Conservation (phyloP, 2,113 vertebrate species). For the Phrynosoma blainvillii region DNA sequence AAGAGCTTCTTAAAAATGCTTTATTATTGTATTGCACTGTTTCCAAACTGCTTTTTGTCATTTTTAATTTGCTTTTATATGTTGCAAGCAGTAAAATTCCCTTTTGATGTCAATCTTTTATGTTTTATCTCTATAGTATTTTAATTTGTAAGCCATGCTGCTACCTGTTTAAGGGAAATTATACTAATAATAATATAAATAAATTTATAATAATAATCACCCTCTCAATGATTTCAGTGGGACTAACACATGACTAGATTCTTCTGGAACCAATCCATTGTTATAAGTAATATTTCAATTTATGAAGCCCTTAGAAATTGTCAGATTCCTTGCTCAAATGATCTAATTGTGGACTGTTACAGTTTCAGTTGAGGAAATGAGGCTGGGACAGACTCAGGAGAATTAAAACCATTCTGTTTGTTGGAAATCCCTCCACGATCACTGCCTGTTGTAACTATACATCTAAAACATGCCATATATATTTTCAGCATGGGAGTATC, state of each 20-base stretch:
- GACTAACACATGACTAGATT: not conserved
- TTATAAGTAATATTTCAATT: constrained; percentile 9
- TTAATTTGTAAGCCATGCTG: too few species aligned
- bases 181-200: too few species aligned
- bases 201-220: too few species aligned
- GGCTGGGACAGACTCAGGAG: not conserved
- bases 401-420: not conserved
- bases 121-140: too few species aligned
- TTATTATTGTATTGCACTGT: too few species aligned
- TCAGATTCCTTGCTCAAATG: not conserved
- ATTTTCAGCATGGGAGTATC: not conserved
- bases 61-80: too few species aligned
- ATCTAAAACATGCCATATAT: not conserved
- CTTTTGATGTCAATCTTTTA: too few species aligned
- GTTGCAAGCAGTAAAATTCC: too few species aligned
- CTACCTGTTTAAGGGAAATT: too few species aligned
- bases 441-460: not conserved
- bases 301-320: not conserved
- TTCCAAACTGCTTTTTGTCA: too few species aligned
- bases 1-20: too few species aligned
- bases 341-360: too few species aligned
- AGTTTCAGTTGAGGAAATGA: not conserved
- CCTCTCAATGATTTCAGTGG: not conserved
- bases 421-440: not conserved
- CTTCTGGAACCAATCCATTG: not conserved